Conservation (phyloP, 1,140 invertebrate species). For the Drosophila kepulauana region DNA sequence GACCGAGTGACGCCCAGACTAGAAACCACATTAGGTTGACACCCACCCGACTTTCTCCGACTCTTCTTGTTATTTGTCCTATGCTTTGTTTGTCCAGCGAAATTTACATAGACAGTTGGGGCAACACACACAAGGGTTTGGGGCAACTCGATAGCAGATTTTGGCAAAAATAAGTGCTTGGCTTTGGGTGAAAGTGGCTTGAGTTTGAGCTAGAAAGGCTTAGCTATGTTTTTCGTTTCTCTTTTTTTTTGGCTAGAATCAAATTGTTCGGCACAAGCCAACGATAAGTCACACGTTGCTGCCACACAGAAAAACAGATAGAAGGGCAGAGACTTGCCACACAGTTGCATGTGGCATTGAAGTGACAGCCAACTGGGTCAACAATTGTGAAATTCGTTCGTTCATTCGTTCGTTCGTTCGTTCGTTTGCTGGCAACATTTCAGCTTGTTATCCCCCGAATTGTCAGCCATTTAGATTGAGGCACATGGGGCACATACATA, state of each 20-base stretch:
- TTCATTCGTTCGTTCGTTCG: background rate
- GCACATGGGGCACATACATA: background rate
- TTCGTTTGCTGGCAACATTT: conserved; percentile 8
- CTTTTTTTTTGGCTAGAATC: background rate
- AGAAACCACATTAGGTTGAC: conserved; percentile 32
- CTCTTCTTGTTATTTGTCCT: conserved; percentile 18
- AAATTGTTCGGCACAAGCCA: conserved; percentile 36
- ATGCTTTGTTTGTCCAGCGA: conserved; percentile 12
- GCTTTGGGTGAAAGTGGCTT: conserved; percentile 14
- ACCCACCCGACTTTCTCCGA: background rate
- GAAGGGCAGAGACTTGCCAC: conserved; percentile 4
- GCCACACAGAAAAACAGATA: background rate
- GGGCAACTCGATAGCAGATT: conserved; percentile 4
- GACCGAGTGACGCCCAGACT: conserved; percentile 10
- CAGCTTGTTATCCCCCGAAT: conserved; percentile 23
- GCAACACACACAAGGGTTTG: background rate
- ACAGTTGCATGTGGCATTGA: conserved; percentile 29
- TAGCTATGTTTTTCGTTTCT: conserved; percentile 9
- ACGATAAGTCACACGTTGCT: conserved; percentile 26
- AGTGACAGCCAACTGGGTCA: conserved; percentile 44
- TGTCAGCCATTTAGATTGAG: conserved; percentile 2
- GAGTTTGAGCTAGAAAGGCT: background rate
- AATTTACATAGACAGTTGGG: conserved; percentile 26
- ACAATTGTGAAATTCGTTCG: conserved; percentile 21
- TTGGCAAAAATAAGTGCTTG: conserved; percentile 20